A percentile compares a stretch with the other conserved stretches of the same genome.
phyloP scores from a whole-genome alignment of 2,113 vertebrate genomes.

The Emydocephalus ijimae region DNA sequence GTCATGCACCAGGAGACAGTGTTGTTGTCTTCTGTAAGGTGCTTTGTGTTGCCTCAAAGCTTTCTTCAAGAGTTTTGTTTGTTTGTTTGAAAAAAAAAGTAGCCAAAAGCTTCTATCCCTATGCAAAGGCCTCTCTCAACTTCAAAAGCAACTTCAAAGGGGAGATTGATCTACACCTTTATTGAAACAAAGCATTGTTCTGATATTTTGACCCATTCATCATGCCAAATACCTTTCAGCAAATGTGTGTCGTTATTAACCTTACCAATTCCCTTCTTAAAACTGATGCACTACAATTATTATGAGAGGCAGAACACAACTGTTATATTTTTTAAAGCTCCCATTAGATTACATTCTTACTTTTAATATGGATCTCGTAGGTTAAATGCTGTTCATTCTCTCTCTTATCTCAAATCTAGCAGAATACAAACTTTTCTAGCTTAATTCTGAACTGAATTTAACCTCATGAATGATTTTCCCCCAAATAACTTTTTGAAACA shows the following conservation, averaged over 20 bases:
- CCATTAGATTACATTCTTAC: neutral
- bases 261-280: neutral
- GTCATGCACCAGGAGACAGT: neutral
- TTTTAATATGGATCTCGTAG: neutral
- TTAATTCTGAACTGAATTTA: neutral
- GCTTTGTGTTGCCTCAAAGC: neutral
- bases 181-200: neutral
- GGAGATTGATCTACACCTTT: neutral
- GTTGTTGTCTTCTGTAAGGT: neutral
- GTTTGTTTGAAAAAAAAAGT: neutral
- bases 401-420: neutral
- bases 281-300: neutral
- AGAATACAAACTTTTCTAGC: neutral
- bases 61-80: neutral
- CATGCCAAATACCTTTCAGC: neutral
- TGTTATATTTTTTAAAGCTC: neutral
- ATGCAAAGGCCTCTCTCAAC: neutral
- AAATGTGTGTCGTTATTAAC: neutral
- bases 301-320: neutral
- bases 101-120: neutral
- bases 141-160: neutral
- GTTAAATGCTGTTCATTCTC: neutral
- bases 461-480: neutral
- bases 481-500: neutral
- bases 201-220: neutral